Conservation (phyloP, 2,888 invertebrate species). For the Coleophora flavipennella region DNA sequence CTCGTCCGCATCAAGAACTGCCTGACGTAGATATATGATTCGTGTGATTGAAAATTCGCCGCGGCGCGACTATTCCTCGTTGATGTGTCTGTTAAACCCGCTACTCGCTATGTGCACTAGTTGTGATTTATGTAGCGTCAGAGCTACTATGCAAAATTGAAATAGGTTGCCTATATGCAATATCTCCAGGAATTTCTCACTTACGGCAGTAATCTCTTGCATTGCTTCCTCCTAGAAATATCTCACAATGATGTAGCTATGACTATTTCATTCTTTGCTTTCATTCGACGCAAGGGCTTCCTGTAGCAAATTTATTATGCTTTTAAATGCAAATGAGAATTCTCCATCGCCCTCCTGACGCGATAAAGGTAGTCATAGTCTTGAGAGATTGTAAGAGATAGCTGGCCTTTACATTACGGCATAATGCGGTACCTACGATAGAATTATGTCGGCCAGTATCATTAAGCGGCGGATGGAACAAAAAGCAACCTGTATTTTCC, state of each 20-base stretch:
- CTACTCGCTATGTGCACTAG: conserved; percentile 12
- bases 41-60: conserved; percentile 33
- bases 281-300: too few relatives aligned
- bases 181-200: too few relatives aligned
- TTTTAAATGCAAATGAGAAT: not conserved
- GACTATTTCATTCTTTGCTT: too few relatives aligned
- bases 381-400: conserved; percentile 6
- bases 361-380: conserved; percentile 1
- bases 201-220: too few relatives aligned
- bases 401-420: conserved; percentile 5
- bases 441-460: conserved; percentile 9
- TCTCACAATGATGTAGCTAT: too few relatives aligned
- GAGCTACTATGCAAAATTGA: too few relatives aligned
- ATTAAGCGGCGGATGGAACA: conserved; percentile 6
- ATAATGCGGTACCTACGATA: conserved; percentile 5
- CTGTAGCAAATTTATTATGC: not conserved
- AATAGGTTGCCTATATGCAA: too few relatives aligned
- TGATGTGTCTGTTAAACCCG: conserved; percentile 23
- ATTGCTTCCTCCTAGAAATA: too few relatives aligned
- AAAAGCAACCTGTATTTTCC: conserved; percentile 12
- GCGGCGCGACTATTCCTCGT: conserved; percentile 19
- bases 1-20: conserved; percentile 8
- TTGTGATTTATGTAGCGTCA: conserved; percentile 17
- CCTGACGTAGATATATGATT: conserved; percentile 37
- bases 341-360: conserved; percentile 2